phyloP scores from a whole-genome alignment of 2,113 vertebrate genomes.

The Clarias gariepinus region DNA sequence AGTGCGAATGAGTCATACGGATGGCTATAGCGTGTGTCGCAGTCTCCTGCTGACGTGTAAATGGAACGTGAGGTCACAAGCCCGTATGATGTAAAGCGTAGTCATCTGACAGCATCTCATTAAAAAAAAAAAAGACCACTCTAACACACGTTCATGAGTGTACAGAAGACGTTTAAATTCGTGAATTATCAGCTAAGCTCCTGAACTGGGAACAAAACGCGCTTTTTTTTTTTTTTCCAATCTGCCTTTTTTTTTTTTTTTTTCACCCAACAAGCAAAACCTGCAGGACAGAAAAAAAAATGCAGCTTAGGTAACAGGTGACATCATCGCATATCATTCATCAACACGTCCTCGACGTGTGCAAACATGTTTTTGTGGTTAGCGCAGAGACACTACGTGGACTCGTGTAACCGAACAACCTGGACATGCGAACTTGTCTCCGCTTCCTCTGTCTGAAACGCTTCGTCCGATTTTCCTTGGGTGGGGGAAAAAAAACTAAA shows the following conservation, averaged over 20 bases:
- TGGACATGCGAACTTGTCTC: background rate
- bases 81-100: background rate
- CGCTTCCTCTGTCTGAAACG: background rate
- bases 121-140: background rate
- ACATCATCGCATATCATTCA: background rate
- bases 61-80: background rate
- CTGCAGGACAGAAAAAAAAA: conserved; percentile 6
- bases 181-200: background rate
- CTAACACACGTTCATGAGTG: background rate
- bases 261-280: conserved; percentile 7
- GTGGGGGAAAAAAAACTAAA: background rate
- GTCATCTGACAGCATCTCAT: background rate
- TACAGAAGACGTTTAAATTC: too few relatives aligned
- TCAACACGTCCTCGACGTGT: background rate
- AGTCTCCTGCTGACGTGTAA: conserved; percentile 17
- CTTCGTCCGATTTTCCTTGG: background rate
- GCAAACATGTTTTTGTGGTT: background rate
- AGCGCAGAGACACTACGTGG: background rate
- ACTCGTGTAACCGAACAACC: background rate
- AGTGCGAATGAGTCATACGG: background rate
- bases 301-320: background rate
- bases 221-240: background rate
- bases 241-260: too few relatives aligned
- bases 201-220: background rate
- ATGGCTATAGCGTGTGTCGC: background rate